Percentiles rank a stretch among this genome's conserved stretches.
phyloP scores from a whole-genome alignment of 64 coral and sea anemone species.

The Montipora cactus region DNA sequence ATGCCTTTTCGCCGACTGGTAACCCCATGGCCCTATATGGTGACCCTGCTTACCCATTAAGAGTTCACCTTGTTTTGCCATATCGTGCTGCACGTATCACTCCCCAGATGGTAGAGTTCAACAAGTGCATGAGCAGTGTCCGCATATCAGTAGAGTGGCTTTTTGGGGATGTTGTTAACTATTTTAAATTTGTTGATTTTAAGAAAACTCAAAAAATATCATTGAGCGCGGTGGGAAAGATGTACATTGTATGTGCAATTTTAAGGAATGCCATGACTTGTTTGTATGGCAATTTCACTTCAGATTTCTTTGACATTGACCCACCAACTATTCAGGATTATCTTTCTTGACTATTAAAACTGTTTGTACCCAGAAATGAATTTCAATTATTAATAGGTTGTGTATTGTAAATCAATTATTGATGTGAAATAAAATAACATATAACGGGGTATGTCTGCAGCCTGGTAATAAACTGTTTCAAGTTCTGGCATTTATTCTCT shows the following conservation, averaged over 20 bases:
- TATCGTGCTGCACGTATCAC: not conserved
- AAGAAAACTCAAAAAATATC: slow-evolving; percentile 7
- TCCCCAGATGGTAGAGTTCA: slow-evolving; percentile 8
- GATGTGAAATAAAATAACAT: too few relatives aligned
- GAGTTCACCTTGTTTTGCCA: slow-evolving; percentile 3
- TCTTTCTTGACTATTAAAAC: not conserved
- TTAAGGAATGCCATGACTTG: slow-evolving; percentile 24
- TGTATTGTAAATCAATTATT: too few relatives aligned
- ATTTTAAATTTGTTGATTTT: slow-evolving; percentile 8
- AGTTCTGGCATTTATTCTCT: not conserved
- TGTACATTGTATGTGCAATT: slow-evolving; percentile 1
- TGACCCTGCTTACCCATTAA: slow-evolving; percentile 3
- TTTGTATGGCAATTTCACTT: slow-evolving; percentile 22
- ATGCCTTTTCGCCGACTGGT: not conserved
- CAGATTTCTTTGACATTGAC: slow-evolving; percentile 14
- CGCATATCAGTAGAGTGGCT: slow-evolving; percentile 32
- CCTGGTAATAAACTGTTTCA: not conserved
- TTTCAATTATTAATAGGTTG: slow-evolving; percentile 4
- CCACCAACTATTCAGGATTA: slow-evolving; percentile 7
- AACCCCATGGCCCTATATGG: not conserved
- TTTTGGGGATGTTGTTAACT: slow-evolving; percentile 11
- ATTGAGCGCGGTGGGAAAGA: not conserved
- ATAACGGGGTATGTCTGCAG: not conserved
- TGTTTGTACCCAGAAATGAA: not conserved
- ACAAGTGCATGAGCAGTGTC: slow-evolving; percentile 2